Base-by-base conservation (phyloP, 37 sponge, comb jelly and placozoan genomes). In the Axinella damicornis region DNA sequence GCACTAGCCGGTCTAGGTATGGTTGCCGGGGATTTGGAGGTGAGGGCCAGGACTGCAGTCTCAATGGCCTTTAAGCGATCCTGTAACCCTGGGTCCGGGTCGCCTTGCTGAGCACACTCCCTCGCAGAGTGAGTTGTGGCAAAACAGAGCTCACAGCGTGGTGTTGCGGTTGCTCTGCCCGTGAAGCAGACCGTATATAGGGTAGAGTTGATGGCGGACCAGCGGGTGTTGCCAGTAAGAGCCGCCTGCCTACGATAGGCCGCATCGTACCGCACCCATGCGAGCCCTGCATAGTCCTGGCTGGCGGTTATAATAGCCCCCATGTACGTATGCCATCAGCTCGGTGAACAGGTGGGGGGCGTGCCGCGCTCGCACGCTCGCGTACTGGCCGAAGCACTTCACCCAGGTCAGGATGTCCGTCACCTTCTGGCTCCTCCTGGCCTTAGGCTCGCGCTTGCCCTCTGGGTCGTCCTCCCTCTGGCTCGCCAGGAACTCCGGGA, bases 251-350 rank as follows among this genome's bases (percentile, higher is more conserved):
- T 61, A 5, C 83, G 60, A 31, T 35, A 83, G 15, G 83, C 83
- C 5, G 73, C 27, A 61, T 83, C 83, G 41, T 83, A 83, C 0
- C 53, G 74, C 2, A 71, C 73, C 83, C 83, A 83, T 4, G 82
- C 82, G 36, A 81, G 71, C 33, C 82, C 82, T 2, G 71, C 64
- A 38, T 73, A 72, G 28, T 83, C 73, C 53, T 71, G 73, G 62
- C 63, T 71, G 0, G 31, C 83, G 2, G 64, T 11, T 12, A 73
- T 28, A 2, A 83, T 83, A 25, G 72, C 33, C 2, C 53, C n/a
- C 73, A 72, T 41, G 63, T 57, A 57, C n/a, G 72, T 82, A 82
- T 2, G 82, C 82, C 60, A 82, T 71, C 62, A 83, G 55, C 41
- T 83, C 83, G 18, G 83, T 63, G 11, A 83, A 54, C 21, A 25